Base-by-base conservation (phyloP, 64 coral and sea anemone genomes). In the Montipora sp. region DNA sequence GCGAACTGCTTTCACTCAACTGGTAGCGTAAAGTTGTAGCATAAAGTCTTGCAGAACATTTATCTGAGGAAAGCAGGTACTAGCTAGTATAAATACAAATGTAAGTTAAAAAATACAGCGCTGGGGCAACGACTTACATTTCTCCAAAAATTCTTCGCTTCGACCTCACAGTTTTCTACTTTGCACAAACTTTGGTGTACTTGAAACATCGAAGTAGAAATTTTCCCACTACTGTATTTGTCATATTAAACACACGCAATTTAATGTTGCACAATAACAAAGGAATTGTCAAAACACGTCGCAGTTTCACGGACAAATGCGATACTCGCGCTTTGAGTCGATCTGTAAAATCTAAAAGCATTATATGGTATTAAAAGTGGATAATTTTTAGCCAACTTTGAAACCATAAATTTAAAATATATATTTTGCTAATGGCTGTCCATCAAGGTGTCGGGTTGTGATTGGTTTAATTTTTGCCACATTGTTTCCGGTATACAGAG, bases 391-490 rank as follows among this genome's bases (percentile, higher is more conserved):
- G 51, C 58, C 79, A 63, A n/a, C 23, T 61, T 81, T 81, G 10
- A 2, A 60, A 81, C 11, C 15, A 44, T 43, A 14, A 60, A 5
- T 81, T 61, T 16, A 20, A 9, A 5, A 59, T 44, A 43, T 3
- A 11, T 8, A 27, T 20, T 22, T 50, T 1, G 46, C 20, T 76
- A 55, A 89, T 78, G 73, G 5, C 65, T 78, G 58, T 63, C 13
- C 4, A 11, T 89, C 87, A 65, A 59, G 51, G 87, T 89, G 73
- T 47, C 73, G 11, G 14, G 14, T 7, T 45, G 2, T 60, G 51
- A 66, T 89, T 78, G 76, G 76, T 48, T 59, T 3, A 73, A n/a
- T 11, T 21, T 45, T 87, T 51, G 46, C 9, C 50, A 73, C 73
- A 10, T 65, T 51, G 16, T 44, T 48, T 47, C 58, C 13, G 51